phyloP scores from a whole-genome alignment of 2,797 vertebrate species.

The Sciurus carolinensis region DNA sequence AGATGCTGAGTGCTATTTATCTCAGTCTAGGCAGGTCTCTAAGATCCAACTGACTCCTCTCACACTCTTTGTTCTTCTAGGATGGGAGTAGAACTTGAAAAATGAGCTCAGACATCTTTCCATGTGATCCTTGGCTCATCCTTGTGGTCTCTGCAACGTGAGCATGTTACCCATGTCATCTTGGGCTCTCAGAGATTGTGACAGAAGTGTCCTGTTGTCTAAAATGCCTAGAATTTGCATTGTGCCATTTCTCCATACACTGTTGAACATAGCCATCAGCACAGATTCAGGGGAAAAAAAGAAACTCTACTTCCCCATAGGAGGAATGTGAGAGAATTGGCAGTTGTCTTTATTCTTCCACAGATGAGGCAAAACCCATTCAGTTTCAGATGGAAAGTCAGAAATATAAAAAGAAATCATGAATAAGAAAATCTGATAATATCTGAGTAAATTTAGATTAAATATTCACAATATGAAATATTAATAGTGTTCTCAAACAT shows the following conservation, averaged over 20 bases:
- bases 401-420: background rate
- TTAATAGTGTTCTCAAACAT: background rate
- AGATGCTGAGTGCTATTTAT: background rate
- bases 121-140: background rate
- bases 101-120: background rate
- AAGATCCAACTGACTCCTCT: background rate
- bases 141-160: background rate
- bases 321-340: background rate
- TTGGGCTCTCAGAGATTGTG: background rate
- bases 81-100: background rate
- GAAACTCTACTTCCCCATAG: background rate
- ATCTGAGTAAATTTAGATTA: background rate
- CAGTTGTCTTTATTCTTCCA: background rate
- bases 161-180: background rate
- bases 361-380: background rate
- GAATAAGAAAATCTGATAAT: background rate
- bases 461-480: background rate
- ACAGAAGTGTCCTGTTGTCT: background rate
- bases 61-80: background rate
- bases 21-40: background rate
- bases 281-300: background rate
- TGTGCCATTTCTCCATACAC: background rate
- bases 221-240: background rate
- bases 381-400: background rate
- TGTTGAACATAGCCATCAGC: background rate